phyloP scores from a whole-genome alignment of 30 jellyfish, hydroid and myxozoan species.

The Pseudorhiza aurosa region DNA sequence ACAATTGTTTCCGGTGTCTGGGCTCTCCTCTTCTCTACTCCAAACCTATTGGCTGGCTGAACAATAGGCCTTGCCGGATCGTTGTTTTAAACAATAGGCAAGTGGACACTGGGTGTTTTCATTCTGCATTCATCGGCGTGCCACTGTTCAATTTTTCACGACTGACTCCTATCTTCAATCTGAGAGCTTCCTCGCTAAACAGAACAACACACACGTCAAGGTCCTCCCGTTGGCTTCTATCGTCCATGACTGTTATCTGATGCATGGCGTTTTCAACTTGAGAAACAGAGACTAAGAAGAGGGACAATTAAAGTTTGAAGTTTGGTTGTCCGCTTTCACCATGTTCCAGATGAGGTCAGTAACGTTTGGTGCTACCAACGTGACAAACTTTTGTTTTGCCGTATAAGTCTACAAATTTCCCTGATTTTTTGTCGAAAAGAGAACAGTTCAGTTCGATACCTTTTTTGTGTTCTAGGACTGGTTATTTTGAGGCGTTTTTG shows the following conservation, averaged over 20 bases:
- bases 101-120: slow-evolving; percentile 80
- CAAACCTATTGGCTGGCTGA: slow-evolving; percentile 9
- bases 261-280: slow-evolving; percentile 22
- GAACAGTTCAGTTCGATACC: no score
- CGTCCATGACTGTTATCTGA: background rate
- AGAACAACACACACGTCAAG: slow-evolving; percentile 41
- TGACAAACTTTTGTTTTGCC: background rate
- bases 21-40: slow-evolving; percentile 12
- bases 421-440: no score
- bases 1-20: slow-evolving; percentile 33
- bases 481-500: slow-evolving; percentile 43
- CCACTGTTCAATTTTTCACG: slow-evolving; percentile 29
- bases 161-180: slow-evolving; percentile 33
- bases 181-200: slow-evolving; percentile 62
- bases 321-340: slow-evolving; percentile 25
- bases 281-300: background rate
- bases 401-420: no score
- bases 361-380: background rate
- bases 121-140: slow-evolving; percentile 54
- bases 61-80: slow-evolving; percentile 39
- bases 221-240: slow-evolving; percentile 33
- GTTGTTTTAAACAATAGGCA: slow-evolving; percentile 32
- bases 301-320: background rate
- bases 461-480: slow-evolving; percentile 29
- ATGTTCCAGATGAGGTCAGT: slow-evolving; percentile 75